Percentiles rank a stretch among this genome's conserved stretches.
phyloP scores from a whole-genome alignment of 2,113 vertebrate genomes.

The Guaruba guarouba region DNA sequence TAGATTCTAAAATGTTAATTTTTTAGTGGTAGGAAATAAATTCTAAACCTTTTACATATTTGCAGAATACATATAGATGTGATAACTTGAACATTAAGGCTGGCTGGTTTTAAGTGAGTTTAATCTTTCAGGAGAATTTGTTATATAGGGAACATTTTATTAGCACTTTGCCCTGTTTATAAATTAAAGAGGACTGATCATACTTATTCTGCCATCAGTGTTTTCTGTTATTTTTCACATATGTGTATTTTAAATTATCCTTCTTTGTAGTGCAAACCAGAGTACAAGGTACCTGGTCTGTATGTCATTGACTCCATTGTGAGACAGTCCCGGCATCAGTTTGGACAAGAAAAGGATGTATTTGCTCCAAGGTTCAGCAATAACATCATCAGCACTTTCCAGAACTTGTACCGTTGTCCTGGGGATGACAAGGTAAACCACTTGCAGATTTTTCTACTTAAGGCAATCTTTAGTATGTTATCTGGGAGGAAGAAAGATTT shows the following conservation, averaged over 20 bases:
- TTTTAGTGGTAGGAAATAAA: background rate
- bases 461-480: background rate
- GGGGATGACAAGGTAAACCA: constrained; percentile 92
- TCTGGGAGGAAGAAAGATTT: background rate
- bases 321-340: constrained; percentile 96
- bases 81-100: background rate
- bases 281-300: constrained; percentile 97
- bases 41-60: background rate
- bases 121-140: background rate
- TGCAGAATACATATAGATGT: background rate
- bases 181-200: background rate
- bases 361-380: constrained; percentile 99
- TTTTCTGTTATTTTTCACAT: background rate
- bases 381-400: constrained; percentile 96
- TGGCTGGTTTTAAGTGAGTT: background rate
- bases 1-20: background rate
- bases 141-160: background rate
- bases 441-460: background rate
- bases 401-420: constrained; percentile 97
- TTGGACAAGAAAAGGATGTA: constrained; percentile 97
- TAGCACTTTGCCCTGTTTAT: background rate
- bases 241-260: background rate
- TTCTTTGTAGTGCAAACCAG: constrained; percentile 90
- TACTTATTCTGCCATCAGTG: background rate
- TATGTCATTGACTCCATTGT: constrained; percentile 99